Evolutionary conservation across 2,113 vertebrate genomes (phyloP).

Genomic region (Pelusios castaneus): DNA sequence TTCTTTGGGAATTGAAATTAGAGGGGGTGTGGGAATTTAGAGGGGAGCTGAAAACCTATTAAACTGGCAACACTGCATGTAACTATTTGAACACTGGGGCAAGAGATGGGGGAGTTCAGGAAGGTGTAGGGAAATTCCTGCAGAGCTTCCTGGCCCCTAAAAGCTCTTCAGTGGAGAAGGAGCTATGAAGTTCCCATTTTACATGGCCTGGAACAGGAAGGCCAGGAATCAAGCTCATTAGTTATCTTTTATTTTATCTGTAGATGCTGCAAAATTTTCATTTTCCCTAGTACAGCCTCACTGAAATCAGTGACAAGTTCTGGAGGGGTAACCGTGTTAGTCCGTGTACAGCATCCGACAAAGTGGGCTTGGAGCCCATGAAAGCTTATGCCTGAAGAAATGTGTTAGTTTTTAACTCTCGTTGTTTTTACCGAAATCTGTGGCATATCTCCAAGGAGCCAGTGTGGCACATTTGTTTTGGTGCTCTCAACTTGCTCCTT

Average conservation of each 20-base stretch:
- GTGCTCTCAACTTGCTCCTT: not conserved
- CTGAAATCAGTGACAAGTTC: not conserved
- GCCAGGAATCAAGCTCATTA: not conserved
- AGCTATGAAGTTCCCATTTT: accelerated
- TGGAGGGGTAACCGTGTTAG: too few relatives aligned
- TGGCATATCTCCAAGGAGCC: not conserved
- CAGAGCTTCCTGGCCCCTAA: not conserved
- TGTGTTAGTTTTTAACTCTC: too few relatives aligned
- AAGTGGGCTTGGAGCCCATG: too few relatives aligned
- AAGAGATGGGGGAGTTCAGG: not conserved
- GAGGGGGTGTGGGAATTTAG: not conserved
- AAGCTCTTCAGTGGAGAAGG: not conserved
- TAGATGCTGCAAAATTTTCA: not conserved
- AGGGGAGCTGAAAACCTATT: not conserved
- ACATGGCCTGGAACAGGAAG: not conserved
- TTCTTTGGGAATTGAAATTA: not conserved
- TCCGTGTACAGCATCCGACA: too few relatives aligned
- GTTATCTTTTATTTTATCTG: not conserved
- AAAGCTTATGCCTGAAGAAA: too few relatives aligned
- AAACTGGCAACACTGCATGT: not conserved
- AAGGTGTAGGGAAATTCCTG: not conserved
- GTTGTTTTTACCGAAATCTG: not conserved
- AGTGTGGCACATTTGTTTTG: not conserved
- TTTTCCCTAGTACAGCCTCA: not conserved
- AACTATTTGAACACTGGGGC: not conserved